Conservation (phyloP, 2,797 vertebrate species). For the Cephalopachus bancanus region DNA sequence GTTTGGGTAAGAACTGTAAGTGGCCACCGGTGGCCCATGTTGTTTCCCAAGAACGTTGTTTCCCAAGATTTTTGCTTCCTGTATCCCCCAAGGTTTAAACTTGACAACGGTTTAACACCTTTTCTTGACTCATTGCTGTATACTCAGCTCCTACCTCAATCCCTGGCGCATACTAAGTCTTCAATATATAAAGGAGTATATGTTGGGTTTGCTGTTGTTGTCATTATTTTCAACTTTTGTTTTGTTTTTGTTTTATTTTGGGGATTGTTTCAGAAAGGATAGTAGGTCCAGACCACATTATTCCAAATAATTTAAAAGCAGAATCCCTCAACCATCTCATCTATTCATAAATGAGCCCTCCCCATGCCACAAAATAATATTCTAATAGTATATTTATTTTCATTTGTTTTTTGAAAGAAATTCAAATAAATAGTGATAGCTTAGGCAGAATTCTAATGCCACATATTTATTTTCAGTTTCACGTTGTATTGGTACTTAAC, state of each 20-base stretch:
- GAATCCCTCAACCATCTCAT: background rate
- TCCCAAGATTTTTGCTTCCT: background rate
- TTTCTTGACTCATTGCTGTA: background rate
- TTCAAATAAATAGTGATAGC: constrained; percentile 33
- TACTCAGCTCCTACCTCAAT: background rate
- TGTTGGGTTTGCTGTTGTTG: background rate
- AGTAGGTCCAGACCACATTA: background rate
- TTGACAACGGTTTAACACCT: background rate
- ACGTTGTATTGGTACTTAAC: background rate
- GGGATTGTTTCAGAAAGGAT: background rate
- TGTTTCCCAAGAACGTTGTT: background rate
- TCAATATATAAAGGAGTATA: background rate
- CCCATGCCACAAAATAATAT: background rate
- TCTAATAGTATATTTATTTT: background rate
- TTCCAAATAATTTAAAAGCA: background rate
- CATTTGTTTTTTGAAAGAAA: background rate
- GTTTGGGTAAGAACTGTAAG: background rate
- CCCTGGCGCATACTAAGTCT: background rate
- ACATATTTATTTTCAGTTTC: constrained; percentile 54
- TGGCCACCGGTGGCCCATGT: too few species aligned
- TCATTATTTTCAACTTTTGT: background rate
- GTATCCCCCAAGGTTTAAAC: background rate
- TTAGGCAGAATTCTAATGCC: background rate
- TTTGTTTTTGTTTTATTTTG: background rate
- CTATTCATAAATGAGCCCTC: background rate